Percentiles rank a stretch among this genome's conserved stretches.
Evolutionary conservation across 1,140 invertebrate genomes (phyloP).

Genomic region (Magallana angulata): DNA sequence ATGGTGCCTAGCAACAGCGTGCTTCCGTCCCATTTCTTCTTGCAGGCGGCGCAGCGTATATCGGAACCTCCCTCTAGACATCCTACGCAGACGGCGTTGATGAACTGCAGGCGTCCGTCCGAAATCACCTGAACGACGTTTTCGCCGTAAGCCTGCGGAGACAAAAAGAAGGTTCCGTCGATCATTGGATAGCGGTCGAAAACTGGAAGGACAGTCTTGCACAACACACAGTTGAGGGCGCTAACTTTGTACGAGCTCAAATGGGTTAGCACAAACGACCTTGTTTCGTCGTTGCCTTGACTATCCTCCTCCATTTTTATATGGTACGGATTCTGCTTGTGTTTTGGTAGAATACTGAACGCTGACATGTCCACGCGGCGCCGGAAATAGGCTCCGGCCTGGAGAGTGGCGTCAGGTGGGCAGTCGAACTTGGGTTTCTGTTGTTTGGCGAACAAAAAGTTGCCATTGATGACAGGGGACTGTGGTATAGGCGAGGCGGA

Average conservation of each 20-base stretch:
- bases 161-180: slow-evolving; percentile 98
- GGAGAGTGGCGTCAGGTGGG: slow-evolving; percentile 85
- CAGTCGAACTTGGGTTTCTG: slow-evolving; percentile 88
- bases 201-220: slow-evolving; percentile 91
- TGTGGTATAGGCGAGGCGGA: slow-evolving; percentile 70
- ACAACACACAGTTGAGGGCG: slow-evolving; percentile 85
- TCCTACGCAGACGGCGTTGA: slow-evolving; percentile 95
- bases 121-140: slow-evolving; percentile 86
- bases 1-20: slow-evolving; percentile 95
- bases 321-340: slow-evolving; percentile 95
- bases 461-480: slow-evolving; percentile 61
- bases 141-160: slow-evolving; percentile 83
- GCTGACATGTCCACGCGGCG: slow-evolving; percentile 95
- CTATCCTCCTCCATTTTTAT: slow-evolving; percentile 96
- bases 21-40: slow-evolving; percentile 93
- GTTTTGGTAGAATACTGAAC: slow-evolving; percentile 94
- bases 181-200: slow-evolving; percentile 98
- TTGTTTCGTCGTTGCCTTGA: slow-evolving; percentile 97
- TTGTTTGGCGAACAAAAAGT: slow-evolving; percentile 66
- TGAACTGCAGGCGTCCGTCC: slow-evolving; percentile 88
- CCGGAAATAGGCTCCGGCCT: slow-evolving; percentile 84
- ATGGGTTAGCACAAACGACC: slow-evolving; percentile 76
- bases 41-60: slow-evolving; percentile 90
- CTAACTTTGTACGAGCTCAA: slow-evolving; percentile 73
- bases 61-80: slow-evolving; percentile 91